Evolutionary conservation across 2,797 vertebrate species (phyloP).

Genomic region (Esox lucius): DNA sequence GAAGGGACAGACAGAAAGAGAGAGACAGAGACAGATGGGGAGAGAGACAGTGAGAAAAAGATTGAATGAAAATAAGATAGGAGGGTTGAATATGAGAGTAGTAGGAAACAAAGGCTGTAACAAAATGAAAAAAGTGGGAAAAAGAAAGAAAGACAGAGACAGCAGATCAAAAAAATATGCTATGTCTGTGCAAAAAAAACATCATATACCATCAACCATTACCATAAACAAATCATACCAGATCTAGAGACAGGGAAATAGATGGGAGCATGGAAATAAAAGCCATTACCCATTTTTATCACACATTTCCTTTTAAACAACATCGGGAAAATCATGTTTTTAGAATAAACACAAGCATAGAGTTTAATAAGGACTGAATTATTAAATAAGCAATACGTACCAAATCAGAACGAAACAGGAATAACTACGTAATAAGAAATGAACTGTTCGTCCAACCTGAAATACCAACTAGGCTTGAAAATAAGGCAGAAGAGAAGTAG

Average conservation of each 20-base stretch:
- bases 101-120: slow-evolving; percentile 42
- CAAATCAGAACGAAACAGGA: slow-evolving; percentile 47
- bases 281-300: slow-evolving; percentile 42
- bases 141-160: slow-evolving; percentile 23
- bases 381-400: slow-evolving; percentile 35
- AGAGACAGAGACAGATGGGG: neutral
- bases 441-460: slow-evolving; percentile 45
- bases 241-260: slow-evolving; percentile 36
- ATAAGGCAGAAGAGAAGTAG: slow-evolving; percentile 40
- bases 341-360: slow-evolving; percentile 38
- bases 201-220: neutral
- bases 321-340: neutral
- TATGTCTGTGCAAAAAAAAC: slow-evolving; percentile 44
- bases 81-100: slow-evolving; percentile 33
- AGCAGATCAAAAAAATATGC: slow-evolving; percentile 21
- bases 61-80: slow-evolving; percentile 52
- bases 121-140: slow-evolving; percentile 42
- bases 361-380: slow-evolving; percentile 48
- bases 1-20: slow-evolving; percentile 1
- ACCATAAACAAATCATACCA: slow-evolving; percentile 28
- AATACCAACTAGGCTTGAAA: slow-evolving; percentile 49
- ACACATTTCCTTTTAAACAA: slow-evolving; percentile 11
- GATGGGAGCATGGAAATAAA: slow-evolving; percentile 29
- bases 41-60: slow-evolving; percentile 23
- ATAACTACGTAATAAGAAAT: slow-evolving; percentile 48